Base-by-base conservation (phyloP, 1,140 invertebrate genomes). In the Ceratina calcarata region DNA sequence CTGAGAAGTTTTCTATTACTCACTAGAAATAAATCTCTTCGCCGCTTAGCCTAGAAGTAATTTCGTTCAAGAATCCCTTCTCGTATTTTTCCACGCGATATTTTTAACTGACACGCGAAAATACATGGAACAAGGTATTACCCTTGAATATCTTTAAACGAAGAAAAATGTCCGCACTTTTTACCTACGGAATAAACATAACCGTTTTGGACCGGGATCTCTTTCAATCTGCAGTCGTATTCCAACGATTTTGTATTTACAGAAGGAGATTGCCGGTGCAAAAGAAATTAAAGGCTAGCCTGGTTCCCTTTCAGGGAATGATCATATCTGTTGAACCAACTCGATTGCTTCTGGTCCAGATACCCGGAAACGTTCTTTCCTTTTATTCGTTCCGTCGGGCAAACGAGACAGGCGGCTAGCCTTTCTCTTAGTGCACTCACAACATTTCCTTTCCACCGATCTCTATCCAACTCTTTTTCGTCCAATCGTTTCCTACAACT, bases 301-400 rank as follows among this genome's bases (percentile, higher is more conserved):
- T 45, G 57, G 61, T 65, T 53, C 15, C 64, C 75, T 85, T 86
- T 82, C 83, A 85, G 37, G n/a, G 49, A 65, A 45, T 64, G 71
- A 66, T 65, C 60, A 58, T 76, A 61, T 76, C 58, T 71, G 58
- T 60, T 51, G 75, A 79, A 82, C 67, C 80, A 70, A 18, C 10
- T 60, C 75, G 81, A 86, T 86, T 86, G 75, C 45, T 86, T 66
- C 83, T 60, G 80, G 75, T 75, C 60, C 80, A 67, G 45, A 49
- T 61, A 55, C 57, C 70, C 32, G 55, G 61, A 79, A 73, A 84
- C 74, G 75, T 65, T 71, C 70, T 37, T 45, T 45, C 37, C 65
- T 72, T 86, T 86, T 86, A 86, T 82, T 69, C 66, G 61, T 76
- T 24, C 61, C 66, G 70, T 55, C 75, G 61, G 58, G 62, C 64